Evolutionary conservation across 2,888 invertebrate species (phyloP), one percentile per base, ranked within the genome.

Genomic region (Limnephilus rhombicus): DNA sequence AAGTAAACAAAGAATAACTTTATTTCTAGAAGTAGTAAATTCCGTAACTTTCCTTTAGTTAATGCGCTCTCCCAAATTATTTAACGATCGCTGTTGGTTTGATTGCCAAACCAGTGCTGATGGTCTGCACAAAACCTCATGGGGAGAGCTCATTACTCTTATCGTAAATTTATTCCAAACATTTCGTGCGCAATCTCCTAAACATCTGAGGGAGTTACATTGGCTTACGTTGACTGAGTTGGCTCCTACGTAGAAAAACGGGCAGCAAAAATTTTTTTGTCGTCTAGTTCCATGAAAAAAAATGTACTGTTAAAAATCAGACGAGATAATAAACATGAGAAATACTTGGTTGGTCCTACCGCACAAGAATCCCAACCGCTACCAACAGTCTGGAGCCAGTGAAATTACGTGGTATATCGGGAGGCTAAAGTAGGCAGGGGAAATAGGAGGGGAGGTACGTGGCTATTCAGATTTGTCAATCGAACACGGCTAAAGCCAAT

Each of bases 101-200:
- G 49, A 68, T 68, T 68, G 68, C 45, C 45, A 12, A 45, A 86
- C 45, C 3, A 45, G 29, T 12, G 24, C n/a, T 86, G 11, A n/a
- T 0, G n/a, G 86, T 45, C n/a, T 31, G n/a, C n/a, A 45, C 29
- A 86, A 86, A 86, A 45, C 45, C 86, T 45, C 29, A 13, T 13
- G 29, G 45, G n/a, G 49, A 29, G 15, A 45, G 45, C 41, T 45
- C n/a, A 86, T 86, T 86, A 86, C 45, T 49, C 29, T 86, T 86
- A 86, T 86, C 86, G 45, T 86, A 45, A 45, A n/a, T 41, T 86
- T 86, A 45, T 86, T 86, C 45, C 86, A 29, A 45, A 86, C 86
- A 45, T 86, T 85, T 86, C 86, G 86, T 86, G 86, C 49, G 15
- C 49, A 86, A 86, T 86, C 86, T 49, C n/a, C 24, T 11, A 45